Evolutionary conservation across 1,140 invertebrate genomes (phyloP).

Genomic region (Drosophila biarmipes): DNA sequence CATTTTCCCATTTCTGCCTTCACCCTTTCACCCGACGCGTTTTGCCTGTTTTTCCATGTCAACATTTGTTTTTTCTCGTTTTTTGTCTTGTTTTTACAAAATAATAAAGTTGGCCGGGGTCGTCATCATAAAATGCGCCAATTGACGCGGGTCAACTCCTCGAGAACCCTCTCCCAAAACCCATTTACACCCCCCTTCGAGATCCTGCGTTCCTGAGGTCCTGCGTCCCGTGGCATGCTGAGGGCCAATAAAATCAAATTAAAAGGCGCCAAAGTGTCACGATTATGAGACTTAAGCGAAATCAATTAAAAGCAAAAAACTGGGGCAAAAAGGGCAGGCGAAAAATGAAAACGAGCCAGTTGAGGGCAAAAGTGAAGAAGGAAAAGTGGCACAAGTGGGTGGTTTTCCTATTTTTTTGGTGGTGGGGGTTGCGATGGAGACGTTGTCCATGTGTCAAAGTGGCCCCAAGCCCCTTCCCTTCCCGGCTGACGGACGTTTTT

Average conservation of each 20-base stretch:
- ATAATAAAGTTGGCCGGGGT: conserved; percentile 73
- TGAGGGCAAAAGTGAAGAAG: conserved; percentile 28
- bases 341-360: background rate
- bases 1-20: background rate
- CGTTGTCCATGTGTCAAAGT: conserved; percentile 64
- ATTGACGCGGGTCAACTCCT: conserved; percentile 71
- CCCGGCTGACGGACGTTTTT: conserved; percentile 27
- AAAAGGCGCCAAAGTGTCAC: conserved; percentile 82
- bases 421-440: conserved; percentile 23
- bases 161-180: conserved; percentile 7
- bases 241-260: conserved; percentile 82
- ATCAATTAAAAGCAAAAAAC: conserved; percentile 68
- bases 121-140: conserved; percentile 72
- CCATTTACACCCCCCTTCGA: background rate
- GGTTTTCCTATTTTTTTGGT: conserved; percentile 4
- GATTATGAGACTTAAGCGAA: conserved; percentile 81
- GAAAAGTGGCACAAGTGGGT: conserved; percentile 45
- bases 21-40: background rate
- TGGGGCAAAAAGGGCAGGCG: background rate
- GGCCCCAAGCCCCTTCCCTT: conserved; percentile 22
- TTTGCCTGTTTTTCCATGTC: conserved; percentile 32
- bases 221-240: conserved; percentile 53
- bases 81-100: conserved; percentile 37
- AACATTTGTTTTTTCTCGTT: conserved; percentile 1
- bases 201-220: background rate